Evolutionary conservation across 2,888 invertebrate species (phyloP).

Genomic region (Hypercompe scribonia): DNA sequence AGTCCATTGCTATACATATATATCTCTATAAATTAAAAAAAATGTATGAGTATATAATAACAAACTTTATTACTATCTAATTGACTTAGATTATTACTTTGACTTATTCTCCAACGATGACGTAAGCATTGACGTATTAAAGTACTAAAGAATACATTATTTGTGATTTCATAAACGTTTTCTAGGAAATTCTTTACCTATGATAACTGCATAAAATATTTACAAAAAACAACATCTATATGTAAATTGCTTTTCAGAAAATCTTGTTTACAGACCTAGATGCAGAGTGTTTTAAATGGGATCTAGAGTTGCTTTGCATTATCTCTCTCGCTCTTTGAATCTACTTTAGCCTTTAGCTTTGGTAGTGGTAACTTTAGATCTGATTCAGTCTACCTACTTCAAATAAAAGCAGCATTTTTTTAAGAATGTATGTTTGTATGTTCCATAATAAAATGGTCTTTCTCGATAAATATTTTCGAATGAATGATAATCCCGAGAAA

Average conservation of each 20-base stretch:
- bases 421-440: background rate
- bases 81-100: too few relatives aligned
- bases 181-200: background rate
- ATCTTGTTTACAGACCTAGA: background rate
- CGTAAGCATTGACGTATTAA: background rate
- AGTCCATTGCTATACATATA: too few relatives aligned
- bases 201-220: background rate
- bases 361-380: background rate
- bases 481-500: background rate
- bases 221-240: background rate
- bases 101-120: background rate
- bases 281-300: slow-evolving; percentile 12
- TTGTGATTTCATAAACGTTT: background rate
- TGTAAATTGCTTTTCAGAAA: background rate
- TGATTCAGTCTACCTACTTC: background rate
- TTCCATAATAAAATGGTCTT: background rate
- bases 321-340: slow-evolving; percentile 8
- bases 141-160: too few relatives aligned
- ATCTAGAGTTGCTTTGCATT: slow-evolving; percentile 7
- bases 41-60: too few relatives aligned
- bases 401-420: too few relatives aligned
- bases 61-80: too few relatives aligned
- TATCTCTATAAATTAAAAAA: too few relatives aligned
- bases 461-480: background rate
- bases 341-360: slow-evolving; percentile 11